A percentile compares a stretch with the other conserved stretches of the same genome.
Conservation (phyloP, 37 sponge, comb jelly and placozoan species). For the Agelas oroides region DNA sequence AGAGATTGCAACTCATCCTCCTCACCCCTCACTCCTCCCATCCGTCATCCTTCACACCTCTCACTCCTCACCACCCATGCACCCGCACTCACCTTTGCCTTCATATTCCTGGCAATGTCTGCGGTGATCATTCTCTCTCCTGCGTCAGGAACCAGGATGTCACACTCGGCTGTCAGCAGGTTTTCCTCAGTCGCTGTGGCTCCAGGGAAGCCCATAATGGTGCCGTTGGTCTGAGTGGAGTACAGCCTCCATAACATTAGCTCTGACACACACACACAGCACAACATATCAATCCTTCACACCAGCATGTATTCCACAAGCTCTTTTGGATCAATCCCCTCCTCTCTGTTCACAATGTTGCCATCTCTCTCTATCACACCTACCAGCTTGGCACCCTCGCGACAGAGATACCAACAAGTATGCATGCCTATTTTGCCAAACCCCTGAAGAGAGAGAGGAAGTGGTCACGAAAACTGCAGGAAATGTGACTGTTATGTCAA, state of each 20-base stretch:
- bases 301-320: conserved; percentile 87
- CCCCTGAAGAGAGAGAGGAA: conserved; percentile 57
- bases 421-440: conserved; percentile 99
- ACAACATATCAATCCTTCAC: neutral
- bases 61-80: no score
- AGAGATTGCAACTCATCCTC: no score
- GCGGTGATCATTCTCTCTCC: conserved; percentile 92
- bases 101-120: conserved; percentile 81
- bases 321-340: conserved; percentile 95
- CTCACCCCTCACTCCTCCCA: no score
- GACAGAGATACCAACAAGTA: conserved; percentile 87
- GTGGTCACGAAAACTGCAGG: neutral
- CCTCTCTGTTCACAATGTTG: conserved; percentile 79
- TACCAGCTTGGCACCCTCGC: conserved; percentile 88
- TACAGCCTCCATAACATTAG: neutral
- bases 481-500: no score
- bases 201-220: conserved; percentile 90
- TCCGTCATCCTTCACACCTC: no score
- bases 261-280: neutral
- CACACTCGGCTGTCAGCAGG: conserved; percentile 90
- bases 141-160: conserved; percentile 97
- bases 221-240: conserved; percentile 46
- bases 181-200: conserved; percentile 85
- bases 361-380: conserved; percentile 97
- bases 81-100: conserved; percentile 92